These are phyloP conservation scores for Halocynthia roretzi DNA, from an alignment of 23 tunicate genomes.

Conservation along the genomic window DNA sequence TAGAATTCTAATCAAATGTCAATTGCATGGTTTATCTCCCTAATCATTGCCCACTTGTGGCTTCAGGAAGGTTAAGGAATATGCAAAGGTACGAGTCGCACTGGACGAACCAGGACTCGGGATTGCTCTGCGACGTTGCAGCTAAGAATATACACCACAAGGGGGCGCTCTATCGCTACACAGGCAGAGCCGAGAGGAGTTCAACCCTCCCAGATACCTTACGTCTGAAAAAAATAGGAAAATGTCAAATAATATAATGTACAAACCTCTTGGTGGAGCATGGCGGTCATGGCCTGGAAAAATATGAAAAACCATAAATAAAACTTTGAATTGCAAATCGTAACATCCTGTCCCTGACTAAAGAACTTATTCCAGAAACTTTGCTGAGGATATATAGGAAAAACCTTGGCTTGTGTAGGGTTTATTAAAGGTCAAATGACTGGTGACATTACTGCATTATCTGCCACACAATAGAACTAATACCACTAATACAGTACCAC, in stretches of 20 bases:
- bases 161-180: constrained; percentile 61
- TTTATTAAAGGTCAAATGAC: too few relatives aligned
- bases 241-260: neutral
- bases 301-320: neutral
- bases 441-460: too few relatives aligned
- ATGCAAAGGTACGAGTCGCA: constrained; percentile 25
- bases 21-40: constrained; percentile 63
- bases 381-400: too few relatives aligned
- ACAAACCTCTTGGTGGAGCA: constrained; percentile 32
- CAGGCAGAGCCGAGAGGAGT: constrained; percentile 53
- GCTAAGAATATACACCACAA: constrained; percentile 66
- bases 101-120: neutral
- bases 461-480: too few relatives aligned
- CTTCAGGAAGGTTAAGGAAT: constrained; percentile 64
- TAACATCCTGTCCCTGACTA: neutral
- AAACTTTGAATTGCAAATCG: neutral
- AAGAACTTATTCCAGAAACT: too few relatives aligned
- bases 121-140: constrained; percentile 35
- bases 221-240: neutral
- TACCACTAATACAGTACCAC: too few relatives aligned
- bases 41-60: constrained; percentile 39
- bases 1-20: constrained; percentile 12
- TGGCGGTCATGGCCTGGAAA: constrained; percentile 37
- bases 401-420: too few relatives aligned
- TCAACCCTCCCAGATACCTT: neutral